phyloP scores from a whole-genome alignment of 2,797 vertebrate species.

The Octomys mimax region DNA sequence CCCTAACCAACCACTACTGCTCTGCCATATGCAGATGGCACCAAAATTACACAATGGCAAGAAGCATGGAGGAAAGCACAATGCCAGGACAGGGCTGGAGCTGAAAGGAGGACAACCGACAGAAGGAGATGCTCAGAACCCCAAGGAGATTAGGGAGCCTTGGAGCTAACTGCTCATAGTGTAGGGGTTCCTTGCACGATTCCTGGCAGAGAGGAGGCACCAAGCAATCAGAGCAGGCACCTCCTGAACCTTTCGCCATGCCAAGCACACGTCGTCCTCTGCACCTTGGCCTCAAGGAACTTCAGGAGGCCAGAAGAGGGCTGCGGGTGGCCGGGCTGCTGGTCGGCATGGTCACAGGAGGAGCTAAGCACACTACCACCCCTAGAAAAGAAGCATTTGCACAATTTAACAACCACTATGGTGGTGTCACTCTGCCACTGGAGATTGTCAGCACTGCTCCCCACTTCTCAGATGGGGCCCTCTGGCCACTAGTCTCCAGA shows the following conservation, averaged over 20 bases:
- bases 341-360: background rate
- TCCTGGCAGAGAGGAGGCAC: background rate
- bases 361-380: background rate
- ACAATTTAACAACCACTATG: background rate
- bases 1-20: background rate
- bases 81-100: background rate
- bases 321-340: background rate
- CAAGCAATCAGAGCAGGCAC: background rate
- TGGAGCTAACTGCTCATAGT: background rate
- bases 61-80: background rate
- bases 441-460: background rate
- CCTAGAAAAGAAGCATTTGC: background rate
- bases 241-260: background rate
- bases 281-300: background rate
- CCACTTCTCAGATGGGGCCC: background rate
- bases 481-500: background rate
- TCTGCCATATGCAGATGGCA: background rate
- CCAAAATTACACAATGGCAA: accelerated
- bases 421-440: background rate
- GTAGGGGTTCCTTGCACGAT: background rate
- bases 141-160: background rate
- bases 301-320: background rate
- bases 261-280: background rate
- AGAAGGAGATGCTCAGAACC: background rate
- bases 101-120: background rate